Conservation (phyloP, 2,113 vertebrate species). For the Rafetus swinhoei region DNA sequence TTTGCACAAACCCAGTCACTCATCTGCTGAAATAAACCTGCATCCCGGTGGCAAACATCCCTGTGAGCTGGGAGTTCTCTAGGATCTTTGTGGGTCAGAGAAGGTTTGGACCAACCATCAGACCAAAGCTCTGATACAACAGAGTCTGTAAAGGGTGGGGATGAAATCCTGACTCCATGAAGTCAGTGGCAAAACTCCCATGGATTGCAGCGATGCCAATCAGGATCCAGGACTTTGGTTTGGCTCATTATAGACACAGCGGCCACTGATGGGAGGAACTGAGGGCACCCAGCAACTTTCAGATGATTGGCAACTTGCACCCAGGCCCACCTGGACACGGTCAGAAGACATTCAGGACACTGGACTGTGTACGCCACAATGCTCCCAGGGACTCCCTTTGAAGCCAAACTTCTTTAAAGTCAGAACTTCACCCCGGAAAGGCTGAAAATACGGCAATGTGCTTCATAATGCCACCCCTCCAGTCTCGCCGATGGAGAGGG, state of each 20-base stretch:
- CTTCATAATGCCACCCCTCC: constrained; percentile 68
- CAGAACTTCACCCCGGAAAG: constrained; percentile 41
- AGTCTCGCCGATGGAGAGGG: constrained; percentile 66
- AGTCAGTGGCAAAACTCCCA: background rate
- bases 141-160: background rate
- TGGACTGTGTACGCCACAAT: background rate
- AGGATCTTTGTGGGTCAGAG: background rate
- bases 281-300: no score
- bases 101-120: background rate
- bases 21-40: background rate
- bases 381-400: background rate
- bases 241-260: background rate
- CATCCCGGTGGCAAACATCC: background rate
- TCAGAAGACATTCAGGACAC: rapidly evolving
- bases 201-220: background rate
- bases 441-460: background rate
- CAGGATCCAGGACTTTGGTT: background rate
- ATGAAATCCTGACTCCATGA: background rate
- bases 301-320: no score
- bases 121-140: background rate
- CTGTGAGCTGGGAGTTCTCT: background rate
- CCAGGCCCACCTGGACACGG: no score
- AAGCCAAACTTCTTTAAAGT: background rate
- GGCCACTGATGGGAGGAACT: background rate
- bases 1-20: background rate